phyloP scores from a whole-genome alignment of 2,797 vertebrate species.

The Orientallactaga sibirica region DNA sequence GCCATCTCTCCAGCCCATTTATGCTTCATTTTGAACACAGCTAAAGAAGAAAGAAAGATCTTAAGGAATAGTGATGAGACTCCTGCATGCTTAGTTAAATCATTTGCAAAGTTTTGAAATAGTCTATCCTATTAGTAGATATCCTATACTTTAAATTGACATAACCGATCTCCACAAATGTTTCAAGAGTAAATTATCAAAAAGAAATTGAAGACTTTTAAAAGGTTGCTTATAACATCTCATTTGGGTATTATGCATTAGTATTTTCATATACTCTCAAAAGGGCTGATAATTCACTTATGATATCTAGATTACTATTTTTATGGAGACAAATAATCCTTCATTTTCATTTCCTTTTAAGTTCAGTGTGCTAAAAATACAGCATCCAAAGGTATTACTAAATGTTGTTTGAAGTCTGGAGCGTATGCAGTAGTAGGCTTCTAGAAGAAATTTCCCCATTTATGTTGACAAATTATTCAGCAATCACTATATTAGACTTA shows the following conservation, averaged over 20 bases:
- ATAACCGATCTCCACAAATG: not conserved
- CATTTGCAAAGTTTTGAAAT: not conserved
- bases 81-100: not conserved
- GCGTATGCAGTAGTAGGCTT: not conserved
- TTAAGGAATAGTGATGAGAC: not conserved
- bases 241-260: not conserved
- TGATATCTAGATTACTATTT: not conserved
- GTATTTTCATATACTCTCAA: not conserved
- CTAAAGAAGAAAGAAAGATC: not conserved
- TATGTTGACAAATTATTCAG: not conserved
- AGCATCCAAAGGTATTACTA: not conserved
- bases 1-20: too few species aligned
- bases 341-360: not conserved
- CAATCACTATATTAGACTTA: not conserved
- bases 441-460: not conserved
- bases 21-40: constrained; percentile 27
- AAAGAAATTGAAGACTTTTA: constrained; percentile 14
- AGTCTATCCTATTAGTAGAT: not conserved
- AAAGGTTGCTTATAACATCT: not conserved
- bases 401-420: not conserved
- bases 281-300: not conserved
- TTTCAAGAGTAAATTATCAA: not conserved
- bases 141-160: not conserved
- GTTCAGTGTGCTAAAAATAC: not conserved
- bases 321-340: not conserved